Evolutionary conservation across 2,797 vertebrate species (phyloP), one percentile per base, ranked within the genome.

Genomic region (Sandelia bainsii): DNA sequence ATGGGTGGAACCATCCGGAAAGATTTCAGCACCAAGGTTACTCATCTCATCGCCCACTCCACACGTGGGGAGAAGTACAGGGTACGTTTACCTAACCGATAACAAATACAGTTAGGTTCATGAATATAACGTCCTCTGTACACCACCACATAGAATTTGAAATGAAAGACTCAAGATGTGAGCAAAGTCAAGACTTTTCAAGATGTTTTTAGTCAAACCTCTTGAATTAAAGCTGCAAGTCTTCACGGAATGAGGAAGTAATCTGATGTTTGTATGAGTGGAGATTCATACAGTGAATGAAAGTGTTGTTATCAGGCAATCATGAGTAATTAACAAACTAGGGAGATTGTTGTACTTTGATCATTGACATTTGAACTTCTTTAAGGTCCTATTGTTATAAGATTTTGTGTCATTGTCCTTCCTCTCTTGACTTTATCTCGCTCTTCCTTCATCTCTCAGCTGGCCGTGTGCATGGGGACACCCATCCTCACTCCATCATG

Each of bases 11-110:
- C 95, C 81, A 99, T 97, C 87, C 94, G 97, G 51, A 98, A 94
- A 87, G 97, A 99, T 83, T 99, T 98, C 66, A 97, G 96, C 84
- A 95, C 97, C 49, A 99, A 99, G 93, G 96, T 99, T 72, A 98
- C 97, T 20, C 97, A 99, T 88, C 95, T 99, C 72, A 95, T 99
- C 25, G 97, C 98, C 23, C 94, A 95, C 90, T 98, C 96, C 50
- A 99, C 97, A 11, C 96, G 97, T 37, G 97, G 98, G 82, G 98
- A 98, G 90, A 99, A 99, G 90, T 99, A 97, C 91, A 96, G 96
- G 96, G 98, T 99, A 79, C 14, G 88, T 87, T 20, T 39, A 37
- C 40, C 32, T 34, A 34, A 34, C 9, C 10, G 32, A 8, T 34
- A 8, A 9, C 32, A 2, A 34, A 34, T 29, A 29, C 27, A 29